Conservation (phyloP, 2,888 invertebrate species). For the Microplitis deprimator region DNA sequence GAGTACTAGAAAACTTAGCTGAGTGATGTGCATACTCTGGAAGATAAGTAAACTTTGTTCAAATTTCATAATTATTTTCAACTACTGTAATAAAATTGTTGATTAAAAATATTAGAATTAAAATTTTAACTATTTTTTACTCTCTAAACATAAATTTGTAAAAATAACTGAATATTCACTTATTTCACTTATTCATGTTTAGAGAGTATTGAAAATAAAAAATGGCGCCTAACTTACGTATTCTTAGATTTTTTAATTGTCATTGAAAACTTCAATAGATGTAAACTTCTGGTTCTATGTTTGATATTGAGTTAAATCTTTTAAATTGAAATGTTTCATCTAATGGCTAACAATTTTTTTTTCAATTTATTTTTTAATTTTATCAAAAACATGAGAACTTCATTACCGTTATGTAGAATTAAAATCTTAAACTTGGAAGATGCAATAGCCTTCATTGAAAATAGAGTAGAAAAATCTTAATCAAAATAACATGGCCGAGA, state of each 20-base stretch:
- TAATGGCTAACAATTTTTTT: neutral
- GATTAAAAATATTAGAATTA: neutral
- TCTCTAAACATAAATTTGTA: too few relatives aligned
- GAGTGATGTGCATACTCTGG: neutral
- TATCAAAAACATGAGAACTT: too few relatives aligned
- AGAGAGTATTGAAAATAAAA: too few relatives aligned
- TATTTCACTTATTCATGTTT: too few relatives aligned
- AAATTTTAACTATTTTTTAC: neutral
- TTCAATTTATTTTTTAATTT: neutral
- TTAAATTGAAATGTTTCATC: too few relatives aligned
- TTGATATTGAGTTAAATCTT: too few relatives aligned
- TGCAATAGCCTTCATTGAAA: constrained; percentile 12
- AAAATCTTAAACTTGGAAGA: neutral
- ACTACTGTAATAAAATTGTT: neutral
- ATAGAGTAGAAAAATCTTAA: constrained; percentile 40
- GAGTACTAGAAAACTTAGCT: neutral
- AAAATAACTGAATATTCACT: too few relatives aligned
- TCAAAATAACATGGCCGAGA: constrained; percentile 35
- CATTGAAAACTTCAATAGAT: too few relatives aligned
- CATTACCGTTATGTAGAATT: neutral
- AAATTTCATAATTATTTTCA: neutral
- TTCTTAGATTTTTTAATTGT: too few relatives aligned
- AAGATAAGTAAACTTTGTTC: constrained; percentile 4
- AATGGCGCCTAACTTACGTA: too few relatives aligned
- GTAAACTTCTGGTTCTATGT: too few relatives aligned